phyloP scores from a whole-genome alignment of 2,888 invertebrate genomes.

The Thysanoteuthis rhombus region DNA sequence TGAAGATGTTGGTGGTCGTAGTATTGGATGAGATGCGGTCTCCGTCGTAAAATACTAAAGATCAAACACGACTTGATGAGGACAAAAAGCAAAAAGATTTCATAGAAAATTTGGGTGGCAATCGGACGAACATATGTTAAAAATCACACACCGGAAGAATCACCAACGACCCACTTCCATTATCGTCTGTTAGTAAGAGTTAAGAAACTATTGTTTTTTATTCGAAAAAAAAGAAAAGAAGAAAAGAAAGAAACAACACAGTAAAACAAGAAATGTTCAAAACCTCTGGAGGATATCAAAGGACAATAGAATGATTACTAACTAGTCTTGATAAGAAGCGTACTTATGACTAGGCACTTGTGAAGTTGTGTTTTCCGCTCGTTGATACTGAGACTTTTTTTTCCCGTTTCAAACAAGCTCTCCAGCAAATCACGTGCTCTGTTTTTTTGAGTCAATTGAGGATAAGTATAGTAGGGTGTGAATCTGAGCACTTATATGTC shows the following conservation, averaged over 20 bases:
- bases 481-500: too few species aligned
- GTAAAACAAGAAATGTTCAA: background rate
- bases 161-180: background rate
- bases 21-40: background rate
- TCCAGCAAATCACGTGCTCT: too few species aligned
- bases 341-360: background rate
- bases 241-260: background rate
- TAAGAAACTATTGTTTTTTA: background rate
- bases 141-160: slow-evolving; percentile 12
- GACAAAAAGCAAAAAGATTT: background rate
- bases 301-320: background rate
- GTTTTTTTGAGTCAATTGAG: too few species aligned
- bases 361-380: background rate
- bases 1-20: background rate
- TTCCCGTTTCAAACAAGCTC: too few species aligned
- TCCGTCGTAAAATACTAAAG: background rate
- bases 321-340: too few species aligned
- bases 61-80: background rate
- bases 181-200: background rate
- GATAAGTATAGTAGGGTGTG: too few species aligned
- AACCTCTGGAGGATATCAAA: background rate
- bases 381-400: too few species aligned
- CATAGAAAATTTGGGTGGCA: background rate
- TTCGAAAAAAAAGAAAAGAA: background rate
- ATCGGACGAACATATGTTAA: background rate